phyloP scores from a whole-genome alignment of 2,797 vertebrate species.

The Notolepis coatsorum region DNA sequence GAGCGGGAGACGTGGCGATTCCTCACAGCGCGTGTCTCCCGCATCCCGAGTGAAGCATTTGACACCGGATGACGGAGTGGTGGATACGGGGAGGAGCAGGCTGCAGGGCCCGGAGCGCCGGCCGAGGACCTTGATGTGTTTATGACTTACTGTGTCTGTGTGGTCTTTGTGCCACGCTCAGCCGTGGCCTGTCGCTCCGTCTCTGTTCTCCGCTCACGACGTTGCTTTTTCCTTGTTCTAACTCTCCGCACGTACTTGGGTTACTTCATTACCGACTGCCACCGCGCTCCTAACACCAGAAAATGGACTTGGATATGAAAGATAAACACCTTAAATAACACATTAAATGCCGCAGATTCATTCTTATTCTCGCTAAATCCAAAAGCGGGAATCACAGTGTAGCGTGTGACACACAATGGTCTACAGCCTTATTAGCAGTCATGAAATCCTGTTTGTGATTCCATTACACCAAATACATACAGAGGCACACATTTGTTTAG shows the following conservation, averaged over 20 bases:
- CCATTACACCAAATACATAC: slow-evolving; percentile 73
- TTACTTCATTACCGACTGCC: not conserved
- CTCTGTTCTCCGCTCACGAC: slow-evolving; percentile 22
- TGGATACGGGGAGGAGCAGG: slow-evolving; percentile 67
- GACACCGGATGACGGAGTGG: slow-evolving; percentile 77
- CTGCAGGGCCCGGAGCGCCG: slow-evolving; percentile 63
- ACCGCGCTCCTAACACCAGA: not conserved
- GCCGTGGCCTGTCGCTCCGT: slow-evolving; percentile 39
- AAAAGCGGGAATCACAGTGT: slow-evolving; percentile 30
- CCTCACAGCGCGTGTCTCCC: slow-evolving; percentile 71
- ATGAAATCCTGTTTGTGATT: slow-evolving; percentile 75
- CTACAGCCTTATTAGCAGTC: slow-evolving; percentile 64
- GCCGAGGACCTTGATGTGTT: slow-evolving; percentile 70
- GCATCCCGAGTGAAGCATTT: slow-evolving; percentile 78
- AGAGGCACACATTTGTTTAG: slow-evolving; percentile 70
- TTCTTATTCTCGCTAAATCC: slow-evolving; percentile 13
- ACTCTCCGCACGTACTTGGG: not conserved
- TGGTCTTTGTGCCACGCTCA: slow-evolving; percentile 55
- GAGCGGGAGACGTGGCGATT: slow-evolving; percentile 76
- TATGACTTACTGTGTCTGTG: slow-evolving; percentile 72
- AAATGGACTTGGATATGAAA: not conserved
- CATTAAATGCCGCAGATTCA: slow-evolving; percentile 19
- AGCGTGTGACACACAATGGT: slow-evolving; percentile 56
- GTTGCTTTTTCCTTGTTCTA: slow-evolving; percentile 22
- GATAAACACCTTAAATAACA: slow-evolving; percentile 18